Percentiles rank a stretch among this genome's conserved stretches.
Evolutionary conservation across 2,113 vertebrate species (phyloP).

Genomic region (Pterophyllum scalare): DNA sequence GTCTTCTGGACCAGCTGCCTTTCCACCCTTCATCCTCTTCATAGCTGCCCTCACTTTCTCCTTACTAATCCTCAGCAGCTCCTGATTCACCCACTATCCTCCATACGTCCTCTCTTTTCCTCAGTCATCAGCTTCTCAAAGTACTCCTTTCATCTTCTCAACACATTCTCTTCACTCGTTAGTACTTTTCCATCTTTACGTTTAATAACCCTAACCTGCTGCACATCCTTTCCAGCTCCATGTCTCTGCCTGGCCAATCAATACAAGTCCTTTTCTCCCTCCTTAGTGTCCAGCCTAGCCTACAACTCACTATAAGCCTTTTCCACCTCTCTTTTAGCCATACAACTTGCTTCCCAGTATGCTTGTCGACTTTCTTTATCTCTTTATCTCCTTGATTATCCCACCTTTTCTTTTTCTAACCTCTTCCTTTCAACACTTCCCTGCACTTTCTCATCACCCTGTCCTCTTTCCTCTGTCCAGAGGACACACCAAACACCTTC

Average conservation of each 20-base stretch:
- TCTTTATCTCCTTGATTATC: background rate
- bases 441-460: background rate
- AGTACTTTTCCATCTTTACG: background rate
- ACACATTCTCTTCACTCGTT: background rate
- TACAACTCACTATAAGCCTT: background rate
- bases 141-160: background rate
- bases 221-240: background rate
- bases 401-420: background rate
- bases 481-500: background rate
- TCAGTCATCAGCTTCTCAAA: background rate
- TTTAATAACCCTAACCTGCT: background rate
- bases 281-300: background rate
- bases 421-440: background rate
- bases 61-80: background rate
- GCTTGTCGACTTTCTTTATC: background rate
- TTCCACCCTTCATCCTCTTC: background rate
- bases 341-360: too few relatives aligned
- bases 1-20: background rate
- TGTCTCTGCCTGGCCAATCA: background rate
- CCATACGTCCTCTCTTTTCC: background rate
- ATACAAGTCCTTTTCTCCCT: background rate
- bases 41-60: background rate
- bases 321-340: background rate
- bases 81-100: background rate
- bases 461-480: background rate